Conservation (phyloP, 2,888 invertebrate species). For the Pyrrhopygopsis socrates region DNA sequence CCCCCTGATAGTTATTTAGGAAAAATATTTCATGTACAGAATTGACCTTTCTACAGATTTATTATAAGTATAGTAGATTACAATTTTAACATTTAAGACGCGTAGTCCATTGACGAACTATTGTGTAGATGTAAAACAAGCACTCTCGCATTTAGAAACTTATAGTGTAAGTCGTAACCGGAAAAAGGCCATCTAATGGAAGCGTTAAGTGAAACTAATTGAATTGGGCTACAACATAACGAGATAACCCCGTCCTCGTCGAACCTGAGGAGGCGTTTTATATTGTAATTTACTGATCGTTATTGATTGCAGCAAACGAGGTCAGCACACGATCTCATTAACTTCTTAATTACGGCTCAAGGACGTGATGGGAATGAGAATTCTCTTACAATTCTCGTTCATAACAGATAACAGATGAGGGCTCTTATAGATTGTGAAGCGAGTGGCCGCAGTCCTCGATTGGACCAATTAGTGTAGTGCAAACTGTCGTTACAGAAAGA, state of each 20-base stretch:
- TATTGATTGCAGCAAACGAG: slow-evolving; percentile 90
- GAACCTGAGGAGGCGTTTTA: slow-evolving; percentile 80
- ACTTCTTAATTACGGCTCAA: slow-evolving; percentile 93
- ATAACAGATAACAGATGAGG: slow-evolving; percentile 53
- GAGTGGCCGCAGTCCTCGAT: slow-evolving; percentile 70
- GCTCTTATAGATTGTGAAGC: slow-evolving; percentile 27
- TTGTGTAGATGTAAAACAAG: not conserved
- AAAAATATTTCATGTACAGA: too few relatives aligned
- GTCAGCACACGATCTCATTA: slow-evolving; percentile 92
- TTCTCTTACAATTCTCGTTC: slow-evolving; percentile 28
- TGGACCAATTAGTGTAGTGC: slow-evolving; percentile 91
- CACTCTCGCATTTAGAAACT: not conserved
- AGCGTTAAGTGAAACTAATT: slow-evolving; percentile 78
- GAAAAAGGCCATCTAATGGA: slow-evolving; percentile 40
- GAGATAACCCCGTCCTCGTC: slow-evolving; percentile 27
- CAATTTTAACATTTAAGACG: too few relatives aligned
- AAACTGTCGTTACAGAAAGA: slow-evolving; percentile 88
- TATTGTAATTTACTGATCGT: slow-evolving; percentile 88
- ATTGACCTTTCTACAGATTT: too few relatives aligned
- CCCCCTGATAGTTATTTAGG: too few relatives aligned
- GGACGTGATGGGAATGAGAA: slow-evolving; percentile 89
- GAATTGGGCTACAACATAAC: slow-evolving; percentile 65
- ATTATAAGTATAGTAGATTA: too few relatives aligned
- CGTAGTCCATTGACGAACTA: too few relatives aligned
- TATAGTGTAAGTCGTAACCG: slow-evolving; percentile 27